Conservation (phyloP, 2,113 vertebrate species). For the Diphyllodes magnificus region DNA sequence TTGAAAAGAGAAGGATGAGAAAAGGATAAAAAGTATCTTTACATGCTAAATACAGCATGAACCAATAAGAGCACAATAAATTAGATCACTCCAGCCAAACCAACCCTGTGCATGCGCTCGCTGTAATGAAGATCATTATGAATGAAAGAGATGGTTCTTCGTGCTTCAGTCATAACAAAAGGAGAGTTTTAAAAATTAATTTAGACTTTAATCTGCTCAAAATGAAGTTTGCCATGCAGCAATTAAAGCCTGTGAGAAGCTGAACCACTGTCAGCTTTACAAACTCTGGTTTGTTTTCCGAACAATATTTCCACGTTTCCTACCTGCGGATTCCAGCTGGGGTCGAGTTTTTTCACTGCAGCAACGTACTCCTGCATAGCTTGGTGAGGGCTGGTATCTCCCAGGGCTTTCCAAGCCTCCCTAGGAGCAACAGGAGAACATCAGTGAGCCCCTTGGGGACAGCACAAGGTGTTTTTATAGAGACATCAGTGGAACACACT, state of each 20-base stretch:
- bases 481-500: background rate
- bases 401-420: constrained; percentile 95
- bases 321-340: constrained; percentile 88
- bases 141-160: constrained; percentile 3
- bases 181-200: background rate
- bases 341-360: constrained; percentile 85
- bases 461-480: background rate
- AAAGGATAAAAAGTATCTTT: constrained; percentile 48
- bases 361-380: constrained; percentile 95
- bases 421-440: constrained; percentile 64
- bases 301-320: background rate
- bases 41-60: constrained; percentile 53
- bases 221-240: constrained; percentile 33
- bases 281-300: background rate
- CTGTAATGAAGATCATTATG: constrained; percentile 4
- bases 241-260: background rate
- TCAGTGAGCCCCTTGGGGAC: background rate
- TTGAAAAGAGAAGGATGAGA: constrained; percentile 46
- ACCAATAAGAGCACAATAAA: constrained; percentile 53
- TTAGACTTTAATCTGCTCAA: background rate
- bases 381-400: constrained; percentile 83
- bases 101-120: background rate
- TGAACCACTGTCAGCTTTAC: background rate
- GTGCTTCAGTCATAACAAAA: background rate
- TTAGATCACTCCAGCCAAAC: constrained; percentile 25